Base-by-base conservation (phyloP, 2,888 invertebrate species). In the Leptinotarsa rubiginosa region DNA sequence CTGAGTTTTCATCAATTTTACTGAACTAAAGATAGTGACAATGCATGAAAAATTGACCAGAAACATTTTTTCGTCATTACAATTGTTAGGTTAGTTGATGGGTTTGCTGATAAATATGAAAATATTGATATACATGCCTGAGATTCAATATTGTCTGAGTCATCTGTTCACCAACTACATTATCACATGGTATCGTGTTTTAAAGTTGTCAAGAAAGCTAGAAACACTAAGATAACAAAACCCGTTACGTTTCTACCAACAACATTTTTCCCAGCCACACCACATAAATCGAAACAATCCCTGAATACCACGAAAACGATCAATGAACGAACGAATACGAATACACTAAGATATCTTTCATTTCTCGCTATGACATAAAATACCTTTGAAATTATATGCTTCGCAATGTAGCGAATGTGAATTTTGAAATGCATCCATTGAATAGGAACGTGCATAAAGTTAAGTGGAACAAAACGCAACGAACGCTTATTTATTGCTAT, bases 401-500 rank as follows among this genome's bases (percentile, higher is more conserved):
- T 66, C 64, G 72, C 49, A 47, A 62, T 41, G 65, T 69, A 65
- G 72, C 66, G 72, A 72, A 75, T 68, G 72, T 69, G 71, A 75
- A 69, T 69, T 69, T 59, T 69, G 69, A 62, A 70, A 70, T 69
- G 72, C 69, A 69, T 72, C 69, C 72, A 75, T 75, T 75, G 72
- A 72, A 65, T 72, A 67, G 72, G 72, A 59, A 75, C 75, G 75
- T 72, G 72, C 67, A 72, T 70, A 73, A 73, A 69, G 68, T 73
- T 68, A 75, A 75, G 75, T 75, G 75, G 75, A 75, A 75, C 72
- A 75, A 75, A 75, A 72, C 72, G 75, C 72, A 72, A 70, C 65
- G 65, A 69, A 52, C 7, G 69, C 72, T 72, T 75, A 75, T 75
- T 75, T 75, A 75, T 75, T 66, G 72, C 56, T 52, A 69, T 54